Percentiles rank a stretch among this genome's conserved stretches.
These are phyloP conservation scores for Hydrotaea cyrtoneurina DNA, from an alignment of 2,888 invertebrate species.

Conservation along the genomic window DNA sequence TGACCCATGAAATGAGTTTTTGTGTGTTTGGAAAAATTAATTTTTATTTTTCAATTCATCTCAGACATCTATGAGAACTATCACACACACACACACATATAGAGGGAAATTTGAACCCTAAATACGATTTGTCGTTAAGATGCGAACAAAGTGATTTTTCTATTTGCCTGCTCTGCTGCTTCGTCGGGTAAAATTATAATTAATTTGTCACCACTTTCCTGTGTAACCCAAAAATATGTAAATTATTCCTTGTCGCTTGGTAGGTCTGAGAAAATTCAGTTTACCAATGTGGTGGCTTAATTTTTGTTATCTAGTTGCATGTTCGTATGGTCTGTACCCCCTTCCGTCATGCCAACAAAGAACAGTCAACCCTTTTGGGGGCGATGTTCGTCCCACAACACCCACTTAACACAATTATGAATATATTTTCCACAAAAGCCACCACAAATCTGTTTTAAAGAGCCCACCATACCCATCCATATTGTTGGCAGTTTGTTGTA, in stretches of 20 bases:
- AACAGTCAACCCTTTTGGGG: slow-evolving; percentile 12
- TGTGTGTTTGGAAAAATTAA: slow-evolving; percentile 68
- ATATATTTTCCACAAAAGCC: slow-evolving; percentile 66
- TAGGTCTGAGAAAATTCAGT: no score
- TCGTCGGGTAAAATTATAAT: slow-evolving; percentile 49
- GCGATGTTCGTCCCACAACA: slow-evolving; percentile 14
- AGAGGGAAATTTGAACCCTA: no score
- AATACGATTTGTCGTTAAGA: no score
- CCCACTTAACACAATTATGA: slow-evolving; percentile 69
- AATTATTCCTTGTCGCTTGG: slow-evolving; percentile 4
- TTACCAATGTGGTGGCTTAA: not conserved
- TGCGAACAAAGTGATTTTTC: no score
- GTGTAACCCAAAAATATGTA: slow-evolving; percentile 46
- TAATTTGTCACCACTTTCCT: slow-evolving; percentile 61
- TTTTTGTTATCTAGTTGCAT: slow-evolving; percentile 28
- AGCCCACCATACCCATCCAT: slow-evolving; percentile 12
- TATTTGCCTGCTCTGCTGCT: no score
- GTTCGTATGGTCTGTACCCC: not conserved
- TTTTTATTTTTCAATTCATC: slow-evolving; percentile 5
- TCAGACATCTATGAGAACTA: no score
- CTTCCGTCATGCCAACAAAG: not conserved
- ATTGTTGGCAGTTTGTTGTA: not conserved
- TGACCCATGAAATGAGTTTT: slow-evolving; percentile 81
- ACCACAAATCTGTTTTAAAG: slow-evolving; percentile 60
- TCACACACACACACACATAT: no score